phyloP scores from a whole-genome alignment of 2,888 invertebrate genomes.

The Craniophora ligustri region DNA sequence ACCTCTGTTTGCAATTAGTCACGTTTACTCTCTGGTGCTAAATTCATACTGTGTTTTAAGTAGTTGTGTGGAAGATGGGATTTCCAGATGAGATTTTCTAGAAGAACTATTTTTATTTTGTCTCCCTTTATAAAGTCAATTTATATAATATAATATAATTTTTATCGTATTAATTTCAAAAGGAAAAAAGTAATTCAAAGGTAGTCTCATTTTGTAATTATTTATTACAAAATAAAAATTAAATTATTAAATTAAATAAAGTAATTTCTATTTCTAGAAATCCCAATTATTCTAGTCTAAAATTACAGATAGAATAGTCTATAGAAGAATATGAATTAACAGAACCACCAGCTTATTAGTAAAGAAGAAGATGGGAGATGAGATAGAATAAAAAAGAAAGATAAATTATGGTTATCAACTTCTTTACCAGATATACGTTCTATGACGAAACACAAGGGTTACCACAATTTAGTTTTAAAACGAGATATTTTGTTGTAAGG shows the following conservation, averaged over 20 bases:
- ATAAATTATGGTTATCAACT: not conserved
- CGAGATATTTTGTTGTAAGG: too few relatives aligned
- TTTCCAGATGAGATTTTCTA: slow-evolving; percentile 21
- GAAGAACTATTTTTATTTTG: too few relatives aligned
- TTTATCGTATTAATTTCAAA: too few relatives aligned
- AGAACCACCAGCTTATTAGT: slow-evolving; percentile 41
- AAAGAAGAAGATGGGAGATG: not conserved
- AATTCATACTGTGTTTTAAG: slow-evolving; percentile 48
- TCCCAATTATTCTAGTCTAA: slow-evolving; percentile 23
- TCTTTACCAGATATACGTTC: not conserved
- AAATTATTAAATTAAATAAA: too few relatives aligned
- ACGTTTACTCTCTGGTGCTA: slow-evolving; percentile 54
- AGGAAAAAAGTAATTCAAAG: too few relatives aligned
- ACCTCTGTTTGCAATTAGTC: slow-evolving; percentile 52
- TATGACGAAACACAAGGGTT: slow-evolving; percentile 2
- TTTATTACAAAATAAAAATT: not conserved
- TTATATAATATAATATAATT: too few relatives aligned
- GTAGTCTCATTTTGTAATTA: too few relatives aligned
- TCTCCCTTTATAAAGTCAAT: too few relatives aligned
- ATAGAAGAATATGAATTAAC: slow-evolving; percentile 22
- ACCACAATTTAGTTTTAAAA: too few relatives aligned
- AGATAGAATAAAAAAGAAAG: not conserved
- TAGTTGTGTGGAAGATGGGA: slow-evolving; percentile 39
- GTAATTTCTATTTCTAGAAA: slow-evolving; percentile 26
- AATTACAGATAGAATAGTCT: slow-evolving; percentile 20